Percentiles rank a stretch among this genome's conserved stretches.
Conservation (phyloP, 2,888 invertebrate genomes). For the Apodemia duryi region DNA sequence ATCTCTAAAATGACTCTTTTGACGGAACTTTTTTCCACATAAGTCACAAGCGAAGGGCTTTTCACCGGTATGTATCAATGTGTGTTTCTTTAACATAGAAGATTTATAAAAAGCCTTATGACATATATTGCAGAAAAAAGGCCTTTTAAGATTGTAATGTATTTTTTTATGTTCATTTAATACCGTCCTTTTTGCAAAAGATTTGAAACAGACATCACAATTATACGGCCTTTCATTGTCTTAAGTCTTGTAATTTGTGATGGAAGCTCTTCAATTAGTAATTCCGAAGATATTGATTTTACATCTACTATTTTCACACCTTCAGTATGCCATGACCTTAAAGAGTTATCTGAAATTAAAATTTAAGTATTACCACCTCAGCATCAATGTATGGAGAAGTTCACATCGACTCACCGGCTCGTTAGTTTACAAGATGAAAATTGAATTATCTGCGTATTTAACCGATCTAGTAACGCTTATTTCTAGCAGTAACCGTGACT, state of each 20-base stretch:
- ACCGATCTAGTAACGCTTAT: no score
- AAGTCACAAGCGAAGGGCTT: background rate
- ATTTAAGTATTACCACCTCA: no score
- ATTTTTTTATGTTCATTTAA: background rate
- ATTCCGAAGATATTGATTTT: background rate
- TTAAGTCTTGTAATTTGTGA: background rate
- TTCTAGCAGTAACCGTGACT: no score
- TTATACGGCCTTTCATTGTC: background rate
- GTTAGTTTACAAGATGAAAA: no score
- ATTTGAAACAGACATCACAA: background rate
- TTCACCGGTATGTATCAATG: background rate
- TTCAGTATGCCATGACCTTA: background rate
- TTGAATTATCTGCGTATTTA: no score
- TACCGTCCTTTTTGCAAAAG: background rate
- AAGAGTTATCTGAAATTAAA: background rate
- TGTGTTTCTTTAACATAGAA: background rate
- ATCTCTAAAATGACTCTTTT: slow-evolving; percentile 3
- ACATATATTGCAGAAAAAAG: background rate
- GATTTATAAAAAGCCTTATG: background rate
- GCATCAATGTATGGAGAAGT: no score
- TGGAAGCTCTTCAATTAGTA: background rate
- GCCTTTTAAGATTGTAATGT: background rate
- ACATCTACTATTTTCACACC: background rate
- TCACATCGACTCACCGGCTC: no score
- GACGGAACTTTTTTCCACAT: background rate